Evolutionary conservation across 2,113 vertebrate genomes (phyloP).

Genomic region (Pimephales promelas): DNA sequence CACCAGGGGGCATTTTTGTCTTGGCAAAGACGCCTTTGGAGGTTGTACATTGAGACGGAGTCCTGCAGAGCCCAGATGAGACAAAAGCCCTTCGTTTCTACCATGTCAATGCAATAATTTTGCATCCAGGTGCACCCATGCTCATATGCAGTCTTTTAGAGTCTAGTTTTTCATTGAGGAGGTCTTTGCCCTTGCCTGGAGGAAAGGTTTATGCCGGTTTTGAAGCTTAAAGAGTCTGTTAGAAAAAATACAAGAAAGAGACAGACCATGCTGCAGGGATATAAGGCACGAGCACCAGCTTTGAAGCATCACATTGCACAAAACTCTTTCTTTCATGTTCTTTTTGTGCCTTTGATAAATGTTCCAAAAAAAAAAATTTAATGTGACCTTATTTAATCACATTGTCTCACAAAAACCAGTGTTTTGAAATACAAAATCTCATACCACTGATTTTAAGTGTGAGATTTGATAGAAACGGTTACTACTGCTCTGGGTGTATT

Average conservation of each 20-base stretch:
- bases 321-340: conserved; percentile 42
- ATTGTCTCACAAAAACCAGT: not conserved
- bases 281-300: not conserved
- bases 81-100: conserved; percentile 42
- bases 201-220: conserved; percentile 17
- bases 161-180: conserved; percentile 19
- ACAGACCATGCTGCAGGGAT: conserved; percentile 20
- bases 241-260: conserved; percentile 21
- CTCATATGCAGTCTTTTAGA: not conserved
- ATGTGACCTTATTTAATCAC: conserved; percentile 12
- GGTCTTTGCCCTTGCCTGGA: conserved; percentile 17
- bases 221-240: conserved; percentile 23
- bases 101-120: conserved; percentile 19
- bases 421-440: not conserved
- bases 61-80: conserved; percentile 19
- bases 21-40: conserved; percentile 17
- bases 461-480: not conserved
- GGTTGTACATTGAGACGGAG: not conserved
- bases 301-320: conserved; percentile 37
- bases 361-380: not conserved
- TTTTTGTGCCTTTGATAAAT: conserved; percentile 30
- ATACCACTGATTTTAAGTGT: not conserved
- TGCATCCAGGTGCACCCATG: not conserved
- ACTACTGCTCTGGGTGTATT: not conserved
- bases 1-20: conserved; percentile 68